These are phyloP conservation scores for Saturnia japonica DNA, from an alignment of 2,888 invertebrate species.

Conservation along the genomic window DNA sequence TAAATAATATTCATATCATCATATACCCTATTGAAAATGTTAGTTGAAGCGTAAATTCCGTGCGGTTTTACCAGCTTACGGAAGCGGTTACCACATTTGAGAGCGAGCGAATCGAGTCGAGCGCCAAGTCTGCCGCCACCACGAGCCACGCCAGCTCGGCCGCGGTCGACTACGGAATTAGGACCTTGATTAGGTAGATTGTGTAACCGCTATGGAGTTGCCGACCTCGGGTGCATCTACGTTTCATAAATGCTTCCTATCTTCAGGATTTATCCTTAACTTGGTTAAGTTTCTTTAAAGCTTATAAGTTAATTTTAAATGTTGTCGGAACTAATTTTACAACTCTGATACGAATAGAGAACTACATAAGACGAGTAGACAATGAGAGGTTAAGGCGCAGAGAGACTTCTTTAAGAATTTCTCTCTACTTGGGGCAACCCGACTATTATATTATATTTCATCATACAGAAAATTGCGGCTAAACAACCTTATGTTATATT, in stretches of 20 bases:
- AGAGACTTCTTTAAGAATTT: too few species aligned
- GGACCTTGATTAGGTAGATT: not conserved
- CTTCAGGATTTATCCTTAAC: not conserved
- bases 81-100: not conserved
- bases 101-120: not conserved
- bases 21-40: not conserved
- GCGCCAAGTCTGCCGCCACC: not conserved
- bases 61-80: not conserved
- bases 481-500: too few species aligned
- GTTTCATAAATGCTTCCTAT: not conserved
- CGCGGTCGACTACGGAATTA: slow-evolving; percentile 8
- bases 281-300: not conserved
- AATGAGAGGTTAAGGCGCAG: too few species aligned
- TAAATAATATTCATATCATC: not conserved
- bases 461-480: too few species aligned
- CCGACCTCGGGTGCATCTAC: not conserved
- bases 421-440: too few species aligned
- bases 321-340: too few species aligned
- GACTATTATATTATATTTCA: too few species aligned
- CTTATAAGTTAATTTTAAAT: too few species aligned
- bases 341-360: too few species aligned
- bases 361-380: too few species aligned
- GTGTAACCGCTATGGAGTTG: slow-evolving; percentile 1
- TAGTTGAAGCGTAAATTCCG: not conserved
- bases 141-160: not conserved